These are phyloP conservation scores for Antheraea yamamai DNA, from an alignment of 2,888 invertebrate species.

Conservation along the genomic window DNA sequence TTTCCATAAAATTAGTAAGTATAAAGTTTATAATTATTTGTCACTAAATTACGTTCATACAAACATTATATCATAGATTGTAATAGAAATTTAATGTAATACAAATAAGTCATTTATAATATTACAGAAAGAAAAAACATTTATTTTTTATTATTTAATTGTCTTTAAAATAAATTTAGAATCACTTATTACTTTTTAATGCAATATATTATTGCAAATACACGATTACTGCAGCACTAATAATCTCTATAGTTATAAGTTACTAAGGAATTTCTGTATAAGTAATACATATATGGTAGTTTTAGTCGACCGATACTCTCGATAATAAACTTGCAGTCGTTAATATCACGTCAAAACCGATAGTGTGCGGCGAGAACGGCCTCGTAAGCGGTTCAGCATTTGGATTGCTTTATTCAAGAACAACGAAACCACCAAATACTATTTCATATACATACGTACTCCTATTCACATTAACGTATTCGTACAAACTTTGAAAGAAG, in stretches of 20 bases:
- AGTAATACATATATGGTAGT: neutral
- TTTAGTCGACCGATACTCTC: neutral
- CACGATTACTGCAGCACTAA: neutral
- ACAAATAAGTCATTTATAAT: too few relatives aligned
- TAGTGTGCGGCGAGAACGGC: constrained; percentile 29
- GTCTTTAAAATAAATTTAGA: neutral
- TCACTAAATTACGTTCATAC: too few relatives aligned
- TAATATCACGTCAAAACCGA: constrained; percentile 23
- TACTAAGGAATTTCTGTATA: neutral
- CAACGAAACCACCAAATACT: neutral
- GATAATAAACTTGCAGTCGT: constrained; percentile 19
- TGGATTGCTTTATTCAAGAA: constrained; percentile 18
- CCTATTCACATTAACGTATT: neutral
- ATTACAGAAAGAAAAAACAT: too few relatives aligned
- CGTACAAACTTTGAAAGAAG: neutral
- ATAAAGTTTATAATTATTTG: too few relatives aligned
- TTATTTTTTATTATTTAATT: too few relatives aligned
- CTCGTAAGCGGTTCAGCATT: constrained; percentile 37
- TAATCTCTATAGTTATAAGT: neutral
- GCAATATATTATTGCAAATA: too few relatives aligned
- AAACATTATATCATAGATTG: too few relatives aligned
- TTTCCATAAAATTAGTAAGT: neutral
- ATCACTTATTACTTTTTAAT: neutral
- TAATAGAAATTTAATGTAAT: too few relatives aligned
- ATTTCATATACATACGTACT: neutral